Percentiles rank a stretch among this genome's conserved stretches.
phyloP scores from a whole-genome alignment of 2,888 invertebrate species.

The Synanthedon myopaeformis region DNA sequence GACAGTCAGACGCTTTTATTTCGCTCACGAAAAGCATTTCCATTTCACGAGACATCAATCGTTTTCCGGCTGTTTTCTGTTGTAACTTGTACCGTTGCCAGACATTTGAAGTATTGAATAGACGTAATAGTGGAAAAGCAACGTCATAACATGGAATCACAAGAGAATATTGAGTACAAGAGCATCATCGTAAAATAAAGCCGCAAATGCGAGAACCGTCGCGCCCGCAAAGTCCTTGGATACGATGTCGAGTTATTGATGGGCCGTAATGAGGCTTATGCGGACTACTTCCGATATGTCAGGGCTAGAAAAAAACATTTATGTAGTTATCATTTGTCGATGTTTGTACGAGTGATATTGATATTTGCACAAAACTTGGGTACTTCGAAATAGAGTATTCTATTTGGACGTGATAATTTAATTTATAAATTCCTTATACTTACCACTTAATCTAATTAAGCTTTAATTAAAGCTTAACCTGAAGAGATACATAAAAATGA shows the following conservation, averaged over 20 bases:
- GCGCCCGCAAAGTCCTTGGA: slow-evolving; percentile 15
- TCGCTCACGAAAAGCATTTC: neutral
- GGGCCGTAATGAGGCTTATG: slow-evolving; percentile 25
- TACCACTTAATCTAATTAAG: too few species aligned
- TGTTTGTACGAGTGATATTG: neutral
- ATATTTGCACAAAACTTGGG: neutral
- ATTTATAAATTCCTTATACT: too few species aligned
- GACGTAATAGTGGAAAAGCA: slow-evolving; percentile 11
- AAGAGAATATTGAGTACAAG: slow-evolving; percentile 17
- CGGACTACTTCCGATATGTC: neutral
- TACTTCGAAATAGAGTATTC: neutral
- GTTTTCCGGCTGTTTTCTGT: neutral
- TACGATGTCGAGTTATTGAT: slow-evolving; percentile 26
- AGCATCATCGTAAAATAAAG: slow-evolving; percentile 21
- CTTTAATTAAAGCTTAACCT: too few species aligned
- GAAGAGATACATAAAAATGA: too few species aligned
- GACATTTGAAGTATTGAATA: neutral
- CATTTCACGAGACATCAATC: neutral
- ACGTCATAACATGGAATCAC: too few species aligned
- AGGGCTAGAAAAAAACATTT: neutral
- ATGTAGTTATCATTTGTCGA: neutral
- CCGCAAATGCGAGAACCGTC: slow-evolving; percentile 21
- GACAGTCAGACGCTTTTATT: neutral
- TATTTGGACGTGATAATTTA: neutral
- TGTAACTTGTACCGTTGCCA: neutral